Conservation (phyloP, 1,140 invertebrate genomes). For the Proctacanthus coquilletti region DNA sequence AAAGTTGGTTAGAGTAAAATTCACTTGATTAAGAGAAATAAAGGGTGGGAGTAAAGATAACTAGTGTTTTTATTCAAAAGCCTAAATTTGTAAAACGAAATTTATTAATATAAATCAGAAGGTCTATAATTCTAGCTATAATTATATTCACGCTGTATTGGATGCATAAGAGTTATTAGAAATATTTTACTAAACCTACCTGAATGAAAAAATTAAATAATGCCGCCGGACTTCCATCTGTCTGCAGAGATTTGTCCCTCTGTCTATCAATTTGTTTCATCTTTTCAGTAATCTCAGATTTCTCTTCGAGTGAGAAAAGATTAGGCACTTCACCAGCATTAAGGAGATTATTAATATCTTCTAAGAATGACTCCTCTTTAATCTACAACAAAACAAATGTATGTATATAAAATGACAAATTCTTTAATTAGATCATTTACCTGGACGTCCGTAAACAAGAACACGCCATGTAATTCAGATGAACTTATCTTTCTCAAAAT, state of each 20-base stretch:
- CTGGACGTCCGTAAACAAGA: slow-evolving; percentile 81
- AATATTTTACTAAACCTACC: slow-evolving; percentile 15
- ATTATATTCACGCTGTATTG: too few species aligned
- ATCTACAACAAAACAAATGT: slow-evolving; percentile 40
- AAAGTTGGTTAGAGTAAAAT: too few species aligned
- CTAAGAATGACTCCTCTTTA: slow-evolving; percentile 84
- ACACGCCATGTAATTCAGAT: slow-evolving; percentile 75
- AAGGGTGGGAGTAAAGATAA: too few species aligned
- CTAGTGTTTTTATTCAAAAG: too few species aligned
- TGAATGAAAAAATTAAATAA: slow-evolving; percentile 86
- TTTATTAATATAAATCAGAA: too few species aligned
- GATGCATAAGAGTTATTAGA: too few species aligned
- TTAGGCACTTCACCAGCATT: slow-evolving; percentile 92
- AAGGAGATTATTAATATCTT: slow-evolving; percentile 87
- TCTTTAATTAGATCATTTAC: slow-evolving; percentile 27
- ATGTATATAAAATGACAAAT: neutral
- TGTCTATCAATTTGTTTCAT: slow-evolving; percentile 84
- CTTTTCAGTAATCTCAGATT: slow-evolving; percentile 84
- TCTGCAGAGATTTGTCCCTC: slow-evolving; percentile 77
- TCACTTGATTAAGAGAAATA: too few species aligned
- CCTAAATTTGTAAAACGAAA: too few species aligned
- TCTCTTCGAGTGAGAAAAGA: slow-evolving; percentile 77
- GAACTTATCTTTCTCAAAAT: slow-evolving; percentile 66
- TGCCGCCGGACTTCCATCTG: slow-evolving; percentile 77
- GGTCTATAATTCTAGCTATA: too few species aligned